phyloP scores from a whole-genome alignment of 2,888 invertebrate species.

The Eupithecia tripunctaria region DNA sequence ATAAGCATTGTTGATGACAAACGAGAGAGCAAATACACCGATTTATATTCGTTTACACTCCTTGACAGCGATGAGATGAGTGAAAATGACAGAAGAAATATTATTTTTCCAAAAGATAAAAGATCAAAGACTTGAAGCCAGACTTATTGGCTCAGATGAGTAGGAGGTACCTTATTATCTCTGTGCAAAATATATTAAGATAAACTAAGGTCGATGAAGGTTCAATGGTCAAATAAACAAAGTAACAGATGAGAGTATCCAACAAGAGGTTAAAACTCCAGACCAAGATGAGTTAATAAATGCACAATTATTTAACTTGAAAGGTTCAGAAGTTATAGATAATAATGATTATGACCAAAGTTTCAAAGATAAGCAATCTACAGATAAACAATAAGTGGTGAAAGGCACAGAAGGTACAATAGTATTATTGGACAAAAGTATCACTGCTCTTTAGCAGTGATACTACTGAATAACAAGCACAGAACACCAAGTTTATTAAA shows the following conservation, averaged over 20 bases:
- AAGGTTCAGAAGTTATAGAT: slow-evolving; percentile 42
- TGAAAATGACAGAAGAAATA: slow-evolving; percentile 11
- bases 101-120: not conserved
- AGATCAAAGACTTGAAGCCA: not conserved
- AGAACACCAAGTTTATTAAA: not conserved
- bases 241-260: not conserved
- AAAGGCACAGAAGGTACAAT: slow-evolving; percentile 37
- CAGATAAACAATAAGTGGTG: slow-evolving; percentile 65
- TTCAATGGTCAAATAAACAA: not conserved
- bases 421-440: not conserved
- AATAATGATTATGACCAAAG: slow-evolving; percentile 51
- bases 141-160: not conserved
- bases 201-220: not conserved
- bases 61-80: slow-evolving; percentile 10
- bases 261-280: not conserved
- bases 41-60: slow-evolving; percentile 40
- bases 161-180: not conserved
- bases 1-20: slow-evolving; percentile 42
- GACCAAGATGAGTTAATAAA: slow-evolving; percentile 38
- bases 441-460: too few species aligned
- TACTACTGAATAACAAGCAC: not conserved
- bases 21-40: slow-evolving; percentile 40
- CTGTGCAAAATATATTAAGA: not conserved
- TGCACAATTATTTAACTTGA: slow-evolving; percentile 37
- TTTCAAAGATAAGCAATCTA: slow-evolving; percentile 47